These are phyloP conservation scores for Takifugu bimaculatus DNA, from an alignment of 2,113 vertebrate genomes.

Conservation along the genomic window DNA sequence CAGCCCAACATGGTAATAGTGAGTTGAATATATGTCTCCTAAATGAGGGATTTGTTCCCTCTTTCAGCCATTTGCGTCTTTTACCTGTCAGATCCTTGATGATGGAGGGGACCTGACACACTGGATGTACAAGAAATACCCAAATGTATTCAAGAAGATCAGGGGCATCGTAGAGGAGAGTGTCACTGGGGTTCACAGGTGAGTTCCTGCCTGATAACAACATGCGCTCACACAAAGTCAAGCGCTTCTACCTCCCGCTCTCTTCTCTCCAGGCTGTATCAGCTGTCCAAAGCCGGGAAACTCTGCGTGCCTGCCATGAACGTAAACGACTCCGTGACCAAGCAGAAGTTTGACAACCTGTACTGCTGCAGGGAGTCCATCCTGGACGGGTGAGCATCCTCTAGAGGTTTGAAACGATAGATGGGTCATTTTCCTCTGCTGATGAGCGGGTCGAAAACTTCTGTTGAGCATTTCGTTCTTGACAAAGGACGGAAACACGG, in stretches of 20 bases:
- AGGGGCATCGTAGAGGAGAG: conserved; percentile 99
- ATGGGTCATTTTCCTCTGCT: too few species aligned
- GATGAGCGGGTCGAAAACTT: too few species aligned
- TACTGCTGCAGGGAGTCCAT: conserved; percentile 98
- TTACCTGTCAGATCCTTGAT: conserved; percentile 84
- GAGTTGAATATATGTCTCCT: not conserved
- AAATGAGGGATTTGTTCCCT: not conserved
- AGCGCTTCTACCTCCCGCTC: not conserved
- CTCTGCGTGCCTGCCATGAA: conserved; percentile 99
- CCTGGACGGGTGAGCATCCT: conserved; percentile 86
- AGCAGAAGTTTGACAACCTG: conserved; percentile 99
- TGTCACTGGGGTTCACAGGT: conserved; percentile 97
- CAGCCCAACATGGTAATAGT: conserved; percentile 91
- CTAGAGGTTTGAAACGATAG: too few species aligned
- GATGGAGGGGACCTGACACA: conserved; percentile 99
- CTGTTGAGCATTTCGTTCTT: too few species aligned
- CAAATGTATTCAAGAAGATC: conserved; percentile 95
- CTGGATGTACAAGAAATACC: conserved; percentile 99
- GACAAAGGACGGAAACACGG: too few species aligned
- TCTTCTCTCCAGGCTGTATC: conserved; percentile 82
- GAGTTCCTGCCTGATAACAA: not conserved
- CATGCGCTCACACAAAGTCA: not conserved
- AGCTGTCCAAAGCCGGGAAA: conserved; percentile 97
- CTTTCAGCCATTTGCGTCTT: not conserved
- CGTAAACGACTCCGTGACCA: conserved; percentile 97